Percentiles rank a stretch among this genome's conserved stretches.
phyloP scores from a whole-genome alignment of 2,113 vertebrate genomes.

The Apistogramma diplotaenia region DNA sequence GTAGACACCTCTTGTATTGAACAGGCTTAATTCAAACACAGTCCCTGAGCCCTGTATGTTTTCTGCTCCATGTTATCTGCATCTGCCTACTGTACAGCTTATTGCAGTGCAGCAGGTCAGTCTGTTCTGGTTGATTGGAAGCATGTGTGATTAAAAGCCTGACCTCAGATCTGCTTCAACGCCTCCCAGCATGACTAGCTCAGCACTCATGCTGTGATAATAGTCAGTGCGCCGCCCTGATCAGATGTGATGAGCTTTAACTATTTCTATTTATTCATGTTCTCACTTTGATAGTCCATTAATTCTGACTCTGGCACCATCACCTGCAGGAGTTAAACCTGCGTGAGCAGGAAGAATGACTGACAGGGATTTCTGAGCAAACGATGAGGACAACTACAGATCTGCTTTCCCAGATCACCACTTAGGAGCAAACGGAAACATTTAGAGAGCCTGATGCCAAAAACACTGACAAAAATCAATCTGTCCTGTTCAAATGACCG shows the following conservation, averaged over 20 bases:
- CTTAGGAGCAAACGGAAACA: constrained; percentile 8
- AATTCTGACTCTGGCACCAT: neutral
- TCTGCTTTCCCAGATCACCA: neutral
- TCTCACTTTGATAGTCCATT: neutral
- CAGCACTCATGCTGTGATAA: constrained; percentile 1
- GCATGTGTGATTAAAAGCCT: neutral
- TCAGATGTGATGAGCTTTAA: neutral
- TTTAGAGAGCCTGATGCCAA: neutral
- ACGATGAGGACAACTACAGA: neutral
- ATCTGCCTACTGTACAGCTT: constrained; percentile 1
- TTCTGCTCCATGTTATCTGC: neutral
- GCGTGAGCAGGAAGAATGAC: neutral
- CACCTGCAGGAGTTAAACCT: neutral
- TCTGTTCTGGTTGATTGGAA: constrained; percentile 32
- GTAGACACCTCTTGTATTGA: neutral
- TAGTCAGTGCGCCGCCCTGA: neutral
- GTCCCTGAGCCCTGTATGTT: fast-evolving
- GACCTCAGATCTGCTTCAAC: constrained; percentile 41
- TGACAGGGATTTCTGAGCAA: neutral
- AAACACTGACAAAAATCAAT: constrained; percentile 5
- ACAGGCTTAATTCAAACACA: neutral
- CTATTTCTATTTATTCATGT: neutral
- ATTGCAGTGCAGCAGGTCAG: constrained; percentile 17
- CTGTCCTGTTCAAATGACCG: constrained; percentile 1
- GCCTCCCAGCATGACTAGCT: constrained; percentile 4